A percentile compares a stretch with the other conserved stretches of the same genome.
Conservation (phyloP, 2,113 vertebrate genomes). For the Saccopteryx leptura region DNA sequence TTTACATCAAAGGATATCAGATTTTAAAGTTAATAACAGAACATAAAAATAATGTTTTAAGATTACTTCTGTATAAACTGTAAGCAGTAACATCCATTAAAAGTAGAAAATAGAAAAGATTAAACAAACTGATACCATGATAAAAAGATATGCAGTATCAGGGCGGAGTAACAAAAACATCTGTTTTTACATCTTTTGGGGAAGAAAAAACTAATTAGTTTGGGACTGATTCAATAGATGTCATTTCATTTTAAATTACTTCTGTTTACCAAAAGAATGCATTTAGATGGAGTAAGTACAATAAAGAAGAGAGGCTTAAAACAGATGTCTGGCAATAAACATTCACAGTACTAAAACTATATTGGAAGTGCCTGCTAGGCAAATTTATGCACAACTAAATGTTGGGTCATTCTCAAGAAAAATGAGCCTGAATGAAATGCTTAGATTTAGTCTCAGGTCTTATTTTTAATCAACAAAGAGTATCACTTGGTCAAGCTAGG, state of each 20-base stretch:
- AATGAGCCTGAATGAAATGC: not conserved
- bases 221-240: slow-evolving; percentile 77
- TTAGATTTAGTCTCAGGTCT: not conserved
- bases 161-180: slow-evolving; percentile 62
- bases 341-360: slow-evolving; percentile 77
- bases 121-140: slow-evolving; percentile 58
- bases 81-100: slow-evolving; percentile 56
- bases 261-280: slow-evolving; percentile 76
- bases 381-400: slow-evolving; percentile 62
- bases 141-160: slow-evolving; percentile 69
- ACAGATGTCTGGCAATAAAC: slow-evolving; percentile 75
- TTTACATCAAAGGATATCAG: not conserved
- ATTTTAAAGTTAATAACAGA: slow-evolving; percentile 49
- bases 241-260: slow-evolving; percentile 84
- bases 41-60: slow-evolving; percentile 57
- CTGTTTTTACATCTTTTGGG: slow-evolving; percentile 72
- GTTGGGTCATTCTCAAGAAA: slow-evolving; percentile 60
- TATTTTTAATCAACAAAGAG: not conserved
- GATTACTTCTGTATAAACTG: slow-evolving; percentile 45
- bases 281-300: slow-evolving; percentile 82
- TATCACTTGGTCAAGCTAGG: not conserved
- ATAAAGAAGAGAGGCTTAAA: slow-evolving; percentile 79
- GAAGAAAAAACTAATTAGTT: slow-evolving; percentile 61
- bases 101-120: slow-evolving; percentile 64
- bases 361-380: slow-evolving; percentile 71